Conservation (phyloP, 1,140 invertebrate genomes). For the Drosophila paulistorum region DNA sequence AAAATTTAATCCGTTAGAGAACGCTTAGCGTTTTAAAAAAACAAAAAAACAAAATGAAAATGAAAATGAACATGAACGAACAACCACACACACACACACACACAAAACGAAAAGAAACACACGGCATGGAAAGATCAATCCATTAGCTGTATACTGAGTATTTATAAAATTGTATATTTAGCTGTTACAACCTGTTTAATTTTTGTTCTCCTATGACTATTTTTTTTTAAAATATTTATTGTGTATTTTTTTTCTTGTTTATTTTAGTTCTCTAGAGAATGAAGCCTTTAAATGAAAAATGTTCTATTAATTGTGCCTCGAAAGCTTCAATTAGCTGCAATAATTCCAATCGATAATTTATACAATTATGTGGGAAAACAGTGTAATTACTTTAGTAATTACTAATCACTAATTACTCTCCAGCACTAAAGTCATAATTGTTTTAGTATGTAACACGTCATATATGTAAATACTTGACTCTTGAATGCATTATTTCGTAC, state of each 20-base stretch:
- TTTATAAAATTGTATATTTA: conserved; percentile 13
- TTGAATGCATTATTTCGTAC: neutral
- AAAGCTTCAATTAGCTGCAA: neutral
- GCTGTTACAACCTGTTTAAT: conserved; percentile 7
- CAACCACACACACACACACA: conserved; percentile 21
- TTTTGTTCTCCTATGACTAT: neutral
- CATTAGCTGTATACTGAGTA: conserved; percentile 5
- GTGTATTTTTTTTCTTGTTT: neutral
- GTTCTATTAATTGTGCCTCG: neutral
- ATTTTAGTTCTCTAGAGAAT: conserved; percentile 7
- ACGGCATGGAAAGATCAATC: neutral
- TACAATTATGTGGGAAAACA: neutral
- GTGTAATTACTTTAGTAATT: neutral
- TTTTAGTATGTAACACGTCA: neutral
- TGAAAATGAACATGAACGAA: conserved; percentile 25
- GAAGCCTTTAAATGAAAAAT: conserved; percentile 15
- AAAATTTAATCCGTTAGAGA: conserved; percentile 66
- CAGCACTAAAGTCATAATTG: neutral
- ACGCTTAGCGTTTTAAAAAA: conserved; percentile 79
- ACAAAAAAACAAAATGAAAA: conserved; percentile 42
- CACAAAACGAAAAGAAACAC: conserved; percentile 1
- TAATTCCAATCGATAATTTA: neutral
- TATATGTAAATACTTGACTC: neutral
- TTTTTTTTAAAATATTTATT: conserved; percentile 3
- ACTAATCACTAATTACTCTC: neutral